Evolutionary conservation across 2,113 vertebrate species (phyloP), one percentile per base, ranked within the genome.

Genomic region (Galemys pyrenaicus): DNA sequence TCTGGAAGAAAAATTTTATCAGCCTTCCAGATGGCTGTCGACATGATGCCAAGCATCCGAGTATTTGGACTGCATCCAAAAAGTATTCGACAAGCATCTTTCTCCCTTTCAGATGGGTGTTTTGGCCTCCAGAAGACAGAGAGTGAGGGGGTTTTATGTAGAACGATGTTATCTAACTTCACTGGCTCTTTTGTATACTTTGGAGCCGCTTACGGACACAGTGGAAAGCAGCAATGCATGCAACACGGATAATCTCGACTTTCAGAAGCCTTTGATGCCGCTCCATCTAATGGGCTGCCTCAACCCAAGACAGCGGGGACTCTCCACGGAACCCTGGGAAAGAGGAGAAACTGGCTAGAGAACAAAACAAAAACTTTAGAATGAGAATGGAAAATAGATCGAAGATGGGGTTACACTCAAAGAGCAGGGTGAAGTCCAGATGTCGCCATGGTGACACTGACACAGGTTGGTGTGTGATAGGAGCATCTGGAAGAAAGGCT

Each of bases 301-400:
- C 96, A 96, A 95, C 73, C 79, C 78, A 96, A 96, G 82, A 56
- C 96, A 97, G 93, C 78, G 39, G 93, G 87, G 64, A 68, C 96
- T 91, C 93, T 97, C 44, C 92, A 96, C 92, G 92, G 93, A 91
- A 77, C 64, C 92, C 89, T 93, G 91, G 95, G 96, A 95, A 96
- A 70, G 92, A 93, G 91, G 82, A 96, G 82, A 95, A 94, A 28
- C 86, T 97, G 95, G 94, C 93, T 67, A 54, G 49, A 94, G 83
- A 96, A 93, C 95, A 97, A 97, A 97, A 96, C 75, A 96, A 94
- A 94, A 96, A 44, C 32, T 96, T 96, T 80, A 93, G 94, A 95
- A 84, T 94, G 95, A 96, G 86, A 93, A 96, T 86, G 74, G 68
- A 96, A 96, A 96, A 93, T 82, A 96, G 96, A 95, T 74, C 93